phyloP scores from a whole-genome alignment of 2,113 vertebrate species.

The Arizona elegans region DNA sequence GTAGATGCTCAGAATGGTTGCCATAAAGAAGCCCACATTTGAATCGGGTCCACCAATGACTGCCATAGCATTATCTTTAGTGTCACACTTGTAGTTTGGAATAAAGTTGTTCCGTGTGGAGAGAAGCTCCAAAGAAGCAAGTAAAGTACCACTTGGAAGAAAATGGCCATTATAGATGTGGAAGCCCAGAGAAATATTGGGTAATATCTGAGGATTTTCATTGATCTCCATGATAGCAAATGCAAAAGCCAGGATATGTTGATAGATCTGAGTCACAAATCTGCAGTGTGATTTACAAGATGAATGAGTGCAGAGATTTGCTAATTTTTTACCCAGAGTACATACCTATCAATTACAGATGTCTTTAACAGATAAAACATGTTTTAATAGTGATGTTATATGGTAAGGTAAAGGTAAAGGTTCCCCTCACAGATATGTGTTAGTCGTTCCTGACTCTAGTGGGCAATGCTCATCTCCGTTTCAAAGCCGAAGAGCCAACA shows the following conservation, averaged over 20 bases:
- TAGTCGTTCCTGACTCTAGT: too few species aligned
- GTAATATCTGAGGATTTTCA: neutral
- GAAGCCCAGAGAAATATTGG: neutral
- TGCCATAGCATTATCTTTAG: neutral
- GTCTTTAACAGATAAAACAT: neutral
- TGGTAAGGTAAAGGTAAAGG: too few species aligned
- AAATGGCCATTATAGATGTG: neutral
- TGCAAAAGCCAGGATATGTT: neutral
- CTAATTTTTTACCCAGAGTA: neutral
- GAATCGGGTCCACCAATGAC: neutral
- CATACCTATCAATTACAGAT: neutral
- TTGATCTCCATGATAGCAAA: neutral
- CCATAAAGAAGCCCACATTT: neutral
- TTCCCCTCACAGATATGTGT: too few species aligned
- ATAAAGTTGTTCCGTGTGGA: neutral
- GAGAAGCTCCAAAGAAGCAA: neutral
- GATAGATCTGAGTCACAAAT: neutral
- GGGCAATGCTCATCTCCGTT: too few species aligned
- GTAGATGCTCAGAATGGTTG: neutral
- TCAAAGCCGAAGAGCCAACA: too few species aligned
- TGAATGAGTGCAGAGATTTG: neutral
- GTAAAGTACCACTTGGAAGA: neutral
- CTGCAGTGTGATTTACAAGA: neutral
- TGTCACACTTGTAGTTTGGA: neutral
- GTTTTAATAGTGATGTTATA: neutral